These are phyloP conservation scores for Hermaeophaga mercurialis DNA, from an alignment of 2,888 invertebrate genomes.

Conservation along the genomic window DNA sequence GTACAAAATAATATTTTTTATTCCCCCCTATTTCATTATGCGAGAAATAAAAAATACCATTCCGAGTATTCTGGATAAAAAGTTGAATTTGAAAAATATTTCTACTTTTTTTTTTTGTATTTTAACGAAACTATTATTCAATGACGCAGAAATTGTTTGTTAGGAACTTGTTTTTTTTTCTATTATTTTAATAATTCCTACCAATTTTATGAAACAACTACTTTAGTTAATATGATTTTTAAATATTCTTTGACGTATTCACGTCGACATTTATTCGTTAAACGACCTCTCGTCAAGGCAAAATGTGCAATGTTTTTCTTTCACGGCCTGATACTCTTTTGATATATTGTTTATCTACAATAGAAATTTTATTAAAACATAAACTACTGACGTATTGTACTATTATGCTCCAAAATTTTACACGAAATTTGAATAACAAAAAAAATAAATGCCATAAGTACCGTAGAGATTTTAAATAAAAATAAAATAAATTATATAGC, in stretches of 20 bases:
- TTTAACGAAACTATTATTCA: neutral
- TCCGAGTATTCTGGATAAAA: too few species aligned
- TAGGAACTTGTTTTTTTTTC: neutral
- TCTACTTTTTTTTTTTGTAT: neutral
- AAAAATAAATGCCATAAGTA: too few species aligned
- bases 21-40: too few species aligned
- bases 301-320: slow-evolving; percentile 11
- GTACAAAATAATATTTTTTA: too few species aligned
- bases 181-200: neutral
- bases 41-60: too few species aligned
- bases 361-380: too few species aligned
- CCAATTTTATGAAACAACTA: neutral
- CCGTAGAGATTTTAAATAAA: too few species aligned
- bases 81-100: neutral
- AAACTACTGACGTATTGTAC: too few species aligned
- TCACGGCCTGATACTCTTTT: slow-evolving; percentile 1
- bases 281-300: slow-evolving; percentile 16
- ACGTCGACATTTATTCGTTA: slow-evolving; percentile 6
- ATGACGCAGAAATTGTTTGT: slow-evolving; percentile 9
- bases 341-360: slow-evolving; percentile 5
- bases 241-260: slow-evolving; percentile 23
- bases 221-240: slow-evolving; percentile 15
- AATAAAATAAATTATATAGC: too few species aligned
- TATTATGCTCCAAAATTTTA: too few species aligned
- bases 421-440: too few species aligned